Evolutionary conservation across 2,888 invertebrate species (phyloP), one percentile per base, ranked within the genome.

Genomic region (Bursaphelenchus okinawaensis): DNA sequence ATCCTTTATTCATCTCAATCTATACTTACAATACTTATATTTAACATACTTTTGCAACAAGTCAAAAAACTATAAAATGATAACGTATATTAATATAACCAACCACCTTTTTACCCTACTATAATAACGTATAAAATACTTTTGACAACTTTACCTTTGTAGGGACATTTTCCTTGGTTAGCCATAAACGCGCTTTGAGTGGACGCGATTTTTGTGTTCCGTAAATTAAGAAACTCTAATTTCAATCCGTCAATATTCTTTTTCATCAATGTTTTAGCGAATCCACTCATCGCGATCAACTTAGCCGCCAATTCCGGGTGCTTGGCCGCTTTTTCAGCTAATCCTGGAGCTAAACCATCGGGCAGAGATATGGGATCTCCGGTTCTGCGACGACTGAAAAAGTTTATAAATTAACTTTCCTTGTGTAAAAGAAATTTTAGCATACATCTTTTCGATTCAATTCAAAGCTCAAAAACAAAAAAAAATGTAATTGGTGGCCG

Each of bases 131-230:
- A 12, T 29, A 29, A 29, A 29, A 7, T 7, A 7, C 31, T 29
- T 29, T 29, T 20, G 28, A n/a, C n/a, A n/a, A n/a, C n/a, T 9
- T 57, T 28, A 55, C 61, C 61, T 54, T 61, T 61, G 52, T 61
- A 61, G n/a, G 52, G 61, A n/a, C 52, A 55, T 26, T 54, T 52
- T 7, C 54, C 6, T 28, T n/a, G 3, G 54, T 61, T 61, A 1
- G 19, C 22, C 16, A 52, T 52, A 12, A 61, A 56, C 28, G 54
- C 61, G 54, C 4, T 29, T 19, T 50, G 52, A 23, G 61, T 29
- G 12, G 12, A 29, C 12, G 7, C 31, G 31, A 29, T 29, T 7
- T 9, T 12, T 29, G 31, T 29, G 31, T 7, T 12, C 31, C 12
- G 7, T 9, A 29, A 7, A 9, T 29, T 29, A 7, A 9, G 7